Evolutionary conservation across 2,888 invertebrate genomes (phyloP).

Genomic region (Caenorhabditis sp.): DNA sequence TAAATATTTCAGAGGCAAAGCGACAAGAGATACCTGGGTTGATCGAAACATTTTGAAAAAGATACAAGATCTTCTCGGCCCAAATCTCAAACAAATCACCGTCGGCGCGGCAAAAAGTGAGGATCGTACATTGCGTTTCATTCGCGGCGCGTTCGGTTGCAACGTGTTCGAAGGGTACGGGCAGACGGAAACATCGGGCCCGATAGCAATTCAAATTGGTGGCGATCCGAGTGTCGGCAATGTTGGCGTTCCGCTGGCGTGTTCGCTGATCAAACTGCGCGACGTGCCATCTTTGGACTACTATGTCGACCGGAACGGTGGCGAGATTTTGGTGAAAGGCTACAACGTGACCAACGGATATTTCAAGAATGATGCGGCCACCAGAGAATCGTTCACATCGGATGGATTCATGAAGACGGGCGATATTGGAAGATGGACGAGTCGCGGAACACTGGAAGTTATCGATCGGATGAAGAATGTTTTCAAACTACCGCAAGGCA

Average conservation of each 20-base stretch:
- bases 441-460: conserved; percentile 55
- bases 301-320: neutral
- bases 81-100: conserved; percentile 19
- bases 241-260: conserved; percentile 29
- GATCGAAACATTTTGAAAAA: conserved; percentile 34
- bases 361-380: conserved; percentile 35
- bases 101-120: conserved; percentile 28
- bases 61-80: conserved; percentile 27
- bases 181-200: conserved; percentile 36
- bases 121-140: conserved; percentile 9
- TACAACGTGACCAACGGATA: conserved; percentile 18
- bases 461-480: conserved; percentile 59
- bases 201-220: conserved; percentile 12
- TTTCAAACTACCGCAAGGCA: conserved; percentile 60
- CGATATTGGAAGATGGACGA: conserved; percentile 63
- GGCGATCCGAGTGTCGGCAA: conserved; percentile 19
- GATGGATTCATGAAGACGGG: conserved; percentile 61
- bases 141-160: conserved; percentile 30
- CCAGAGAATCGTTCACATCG: conserved; percentile 21
- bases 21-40: conserved; percentile 25
- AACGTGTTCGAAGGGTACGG: conserved; percentile 40
- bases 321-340: conserved; percentile 2
- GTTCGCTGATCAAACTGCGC: neutral
- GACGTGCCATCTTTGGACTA: neutral
- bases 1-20: conserved; percentile 32